Evolutionary conservation across 2,797 vertebrate genomes (phyloP), one percentile per base, ranked within the genome.

Genomic region (Gymnothorax reevesii): DNA sequence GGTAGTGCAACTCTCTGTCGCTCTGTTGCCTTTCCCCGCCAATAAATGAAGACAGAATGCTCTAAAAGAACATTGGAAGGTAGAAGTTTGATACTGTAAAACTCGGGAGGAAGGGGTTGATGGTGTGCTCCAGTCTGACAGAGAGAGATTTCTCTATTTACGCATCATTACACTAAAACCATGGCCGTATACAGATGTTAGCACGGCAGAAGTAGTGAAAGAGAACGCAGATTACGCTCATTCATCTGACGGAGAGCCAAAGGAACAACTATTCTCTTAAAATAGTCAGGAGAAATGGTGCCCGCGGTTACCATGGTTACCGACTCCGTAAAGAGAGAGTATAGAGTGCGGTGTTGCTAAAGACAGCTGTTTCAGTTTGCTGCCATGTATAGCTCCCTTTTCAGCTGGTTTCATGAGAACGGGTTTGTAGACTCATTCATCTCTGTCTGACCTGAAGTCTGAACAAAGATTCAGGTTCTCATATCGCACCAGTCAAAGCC

Each of bases 271-370:
- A 6, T 15, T 77, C 15, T 77, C 73, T 77, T 17, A 80, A 80
- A 80, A 80, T 80, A 80, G 77, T 55, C 20, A 9, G 52, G 55
- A 55, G 55, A 52, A 80, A 80, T 55, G 77, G 77, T 54, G 52
- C 77, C 77, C 55, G 77, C 77, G 55, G 77, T 80, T 22, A 8
- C 77, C 77, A 80, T 80, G 77, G 77, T 80, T 80, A 80, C 77
- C 17, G 7, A 27, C 49, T 80, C 20, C 55, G 42, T 80, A 54
- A 80, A 80, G 49, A 54, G 2, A 55, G 17, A 22, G 7, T n/a
- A 54, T 55, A 20, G 55, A 9, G 17, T 15, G 13, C 49, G 55
- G 55, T 55, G 42, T 7, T 80, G 49, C 77, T 80, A 54, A 22
- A 49, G 77, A 20, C 49, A 80, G 17, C 52, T 42, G 33, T 42